Evolutionary conservation across 1,140 invertebrate genomes (phyloP).

Genomic region (Sinonovacula constricta): DNA sequence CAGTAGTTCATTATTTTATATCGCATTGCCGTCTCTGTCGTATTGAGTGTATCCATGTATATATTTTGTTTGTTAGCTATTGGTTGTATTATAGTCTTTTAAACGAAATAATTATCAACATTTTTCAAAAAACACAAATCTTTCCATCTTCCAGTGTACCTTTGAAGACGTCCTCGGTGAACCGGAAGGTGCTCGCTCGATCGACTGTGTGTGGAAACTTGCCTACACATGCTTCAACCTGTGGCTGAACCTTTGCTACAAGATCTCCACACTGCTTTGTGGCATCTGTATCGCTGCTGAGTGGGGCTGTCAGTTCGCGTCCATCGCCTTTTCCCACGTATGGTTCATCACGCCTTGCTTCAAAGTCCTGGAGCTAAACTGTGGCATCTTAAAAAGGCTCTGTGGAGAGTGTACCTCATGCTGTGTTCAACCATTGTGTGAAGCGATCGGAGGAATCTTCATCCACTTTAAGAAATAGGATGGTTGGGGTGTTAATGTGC

Average conservation of each 20-base stretch:
- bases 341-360: conserved; percentile 74
- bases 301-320: conserved; percentile 86
- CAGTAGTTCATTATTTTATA: too few species aligned
- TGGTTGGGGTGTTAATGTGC: too few species aligned
- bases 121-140: too few species aligned
- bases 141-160: too few species aligned
- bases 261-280: conserved; percentile 84
- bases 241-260: conserved; percentile 85
- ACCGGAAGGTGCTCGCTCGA: conserved; percentile 85
- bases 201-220: conserved; percentile 86
- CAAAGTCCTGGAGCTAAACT: conserved; percentile 80
- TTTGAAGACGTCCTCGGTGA: too few species aligned
- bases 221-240: conserved; percentile 84
- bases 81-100: too few species aligned
- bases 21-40: too few species aligned
- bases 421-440: conserved; percentile 56
- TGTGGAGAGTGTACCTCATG: conserved; percentile 79
- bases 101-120: too few species aligned
- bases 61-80: too few species aligned
- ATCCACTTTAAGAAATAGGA: conserved; percentile 52
- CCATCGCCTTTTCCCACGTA: conserved; percentile 83
- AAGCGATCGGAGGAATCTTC: conserved; percentile 55
- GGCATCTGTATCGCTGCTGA: conserved; percentile 85
- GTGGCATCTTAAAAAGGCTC: conserved; percentile 82
- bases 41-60: too few species aligned